Base-by-base conservation (phyloP, 2,888 invertebrate genomes). In the Sipha maydis region DNA sequence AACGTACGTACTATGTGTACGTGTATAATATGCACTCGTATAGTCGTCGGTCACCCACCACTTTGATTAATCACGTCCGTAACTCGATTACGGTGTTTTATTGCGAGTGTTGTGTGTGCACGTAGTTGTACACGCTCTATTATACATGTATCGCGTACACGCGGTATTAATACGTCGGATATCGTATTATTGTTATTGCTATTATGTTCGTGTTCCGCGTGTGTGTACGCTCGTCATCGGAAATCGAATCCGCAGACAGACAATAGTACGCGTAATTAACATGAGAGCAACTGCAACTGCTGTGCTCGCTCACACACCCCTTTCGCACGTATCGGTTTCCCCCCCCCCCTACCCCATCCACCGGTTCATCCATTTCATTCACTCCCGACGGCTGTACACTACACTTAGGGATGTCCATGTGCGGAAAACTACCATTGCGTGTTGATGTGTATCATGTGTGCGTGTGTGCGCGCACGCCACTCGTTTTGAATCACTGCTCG, bases 31-130 rank as follows among this genome's bases (percentile, higher is more conserved):
- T 28, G 11, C 69, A 21, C 28, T 25, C 34, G 34, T 34, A 34
- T 34, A 34, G 25, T 56, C 82, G 48, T 38, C 75, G 75, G 19
- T 11, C 75, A 4, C 5, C 41, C 25, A 14, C 28, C 85, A 77
- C 78, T 78, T 69, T 79, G 79, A 86, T 86, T 86, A 79, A 86
- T 86, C 85, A 79, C 78, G 56, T 71, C 71, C 77, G 54, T 86
- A 86, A 85, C 78, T 79, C 85, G 69, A 86, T 86, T 86, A 56
- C 69, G 4, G n/a, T 41, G 41, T 82, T n/a, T 67, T 67, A 67
- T 8, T 31, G 41, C 34, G 73, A 1, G n/a, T 1, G 31, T 25
- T 61, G 31, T 75, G 31, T n/a, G 17, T 9, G 34, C 82, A n/a
- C 56, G 56, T 31, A 5, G 31, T 28, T 28, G 4, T 69, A 69